These are phyloP conservation scores for Zoanthus sociatus DNA, from an alignment of 92 coral and sea anemone genomes.

Conservation along the genomic window DNA sequence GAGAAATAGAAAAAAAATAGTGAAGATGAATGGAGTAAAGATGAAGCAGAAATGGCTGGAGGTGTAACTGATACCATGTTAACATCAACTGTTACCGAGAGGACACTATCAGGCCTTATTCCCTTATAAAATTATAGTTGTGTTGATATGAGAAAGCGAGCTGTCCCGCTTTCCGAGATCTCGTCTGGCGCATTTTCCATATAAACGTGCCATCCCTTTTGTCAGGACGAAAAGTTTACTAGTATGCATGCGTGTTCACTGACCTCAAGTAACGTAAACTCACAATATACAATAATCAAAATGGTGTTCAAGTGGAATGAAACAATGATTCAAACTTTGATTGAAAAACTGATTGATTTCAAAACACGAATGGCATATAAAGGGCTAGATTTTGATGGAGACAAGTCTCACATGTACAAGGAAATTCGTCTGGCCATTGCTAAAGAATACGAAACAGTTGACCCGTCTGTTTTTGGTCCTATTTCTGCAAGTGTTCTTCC, in stretches of 20 bases:
- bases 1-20: no score
- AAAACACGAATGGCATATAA: neutral
- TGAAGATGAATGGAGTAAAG: no score
- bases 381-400: neutral
- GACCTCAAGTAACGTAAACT: constrained; percentile 11
- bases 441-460: neutral
- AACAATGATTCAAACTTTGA: neutral
- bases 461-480: constrained; percentile 56
- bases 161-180: constrained; percentile 8
- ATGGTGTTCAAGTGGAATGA: neutral
- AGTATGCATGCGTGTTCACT: constrained; percentile 10
- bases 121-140: no score
- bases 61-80: no score
- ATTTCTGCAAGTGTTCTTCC: constrained; percentile 21
- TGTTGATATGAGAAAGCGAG: neutral
- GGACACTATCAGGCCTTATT: no score
- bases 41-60: no score
- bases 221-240: neutral
- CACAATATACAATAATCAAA: neutral
- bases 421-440: neutral
- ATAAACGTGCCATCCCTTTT: constrained; percentile 16
- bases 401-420: neutral
- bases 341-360: neutral
- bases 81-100: no score
- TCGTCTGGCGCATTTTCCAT: neutral